Evolutionary conservation across 2,113 vertebrate species (phyloP).

Genomic region (Pyrgilauda ruficollis): DNA sequence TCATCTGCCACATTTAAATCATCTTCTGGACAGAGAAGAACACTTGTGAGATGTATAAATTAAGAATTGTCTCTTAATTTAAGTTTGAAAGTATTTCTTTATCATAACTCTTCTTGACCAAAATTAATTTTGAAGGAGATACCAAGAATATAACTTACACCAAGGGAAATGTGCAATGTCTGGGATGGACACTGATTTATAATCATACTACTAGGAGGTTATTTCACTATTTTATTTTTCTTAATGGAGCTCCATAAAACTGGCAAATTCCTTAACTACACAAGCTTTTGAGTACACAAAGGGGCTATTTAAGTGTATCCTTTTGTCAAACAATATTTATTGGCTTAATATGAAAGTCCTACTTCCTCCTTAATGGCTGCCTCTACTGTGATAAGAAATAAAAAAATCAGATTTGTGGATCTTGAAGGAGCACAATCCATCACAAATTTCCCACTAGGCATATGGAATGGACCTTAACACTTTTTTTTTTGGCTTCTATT

Average conservation of each 20-base stretch:
- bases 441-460: neutral
- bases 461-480: neutral
- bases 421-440: neutral
- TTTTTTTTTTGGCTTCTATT: neutral
- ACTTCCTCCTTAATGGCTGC: neutral
- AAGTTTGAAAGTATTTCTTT: neutral
- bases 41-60: neutral
- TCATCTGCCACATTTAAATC: neutral
- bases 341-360: neutral
- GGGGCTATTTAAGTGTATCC: neutral
- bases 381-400: neutral
- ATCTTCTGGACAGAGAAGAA: neutral
- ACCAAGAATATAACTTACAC: neutral
- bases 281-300: neutral
- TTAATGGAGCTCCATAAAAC: neutral
- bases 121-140: neutral
- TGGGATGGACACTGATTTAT: neutral
- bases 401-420: neutral
- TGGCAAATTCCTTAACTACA: neutral
- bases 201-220: neutral
- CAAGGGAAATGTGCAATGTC: neutral
- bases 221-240: neutral
- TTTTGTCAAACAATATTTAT: neutral
- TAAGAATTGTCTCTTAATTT: neutral
- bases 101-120: neutral